Evolutionary conservation across 2,888 invertebrate species (phyloP).

Genomic region (Phaedon cochleariae): DNA sequence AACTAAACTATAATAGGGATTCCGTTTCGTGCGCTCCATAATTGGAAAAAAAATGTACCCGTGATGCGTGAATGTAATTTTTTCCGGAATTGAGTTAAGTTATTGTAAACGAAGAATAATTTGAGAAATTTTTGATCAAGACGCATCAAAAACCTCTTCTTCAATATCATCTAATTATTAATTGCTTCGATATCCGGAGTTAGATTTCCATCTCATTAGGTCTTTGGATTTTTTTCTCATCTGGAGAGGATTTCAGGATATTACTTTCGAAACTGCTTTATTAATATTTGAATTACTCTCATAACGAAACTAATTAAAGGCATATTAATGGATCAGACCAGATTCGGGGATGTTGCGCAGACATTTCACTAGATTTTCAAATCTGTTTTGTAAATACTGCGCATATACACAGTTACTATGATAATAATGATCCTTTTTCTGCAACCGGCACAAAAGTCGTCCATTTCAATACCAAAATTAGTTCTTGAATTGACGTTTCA

Average conservation of each 20-base stretch:
- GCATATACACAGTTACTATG: too few relatives aligned
- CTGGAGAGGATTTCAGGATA: not conserved
- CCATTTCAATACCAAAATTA: too few relatives aligned
- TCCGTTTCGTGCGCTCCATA: too few relatives aligned
- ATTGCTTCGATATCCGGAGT: not conserved
- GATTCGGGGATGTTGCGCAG: constrained; percentile 1
- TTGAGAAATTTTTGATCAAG: not conserved
- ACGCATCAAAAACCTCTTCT: not conserved
- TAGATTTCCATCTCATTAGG: not conserved
- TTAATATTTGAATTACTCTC: not conserved
- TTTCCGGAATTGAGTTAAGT: not conserved
- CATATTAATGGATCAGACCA: constrained; percentile 7
- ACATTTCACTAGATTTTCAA: not conserved
- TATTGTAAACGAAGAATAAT: not conserved
- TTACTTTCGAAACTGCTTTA: constrained; percentile 11
- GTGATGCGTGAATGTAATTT: too few relatives aligned
- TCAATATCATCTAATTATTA: not conserved
- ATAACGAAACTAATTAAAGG: constrained; percentile 10
- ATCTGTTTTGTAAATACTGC: too few relatives aligned
- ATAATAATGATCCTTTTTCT: too few relatives aligned
- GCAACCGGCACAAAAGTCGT: too few relatives aligned
- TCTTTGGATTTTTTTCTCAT: not conserved
- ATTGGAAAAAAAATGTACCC: too few relatives aligned
- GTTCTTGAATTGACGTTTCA: too few relatives aligned
- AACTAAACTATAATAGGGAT: too few relatives aligned